Base-by-base conservation (phyloP, 2,113 vertebrate genomes). In the Leucosticte australis region DNA sequence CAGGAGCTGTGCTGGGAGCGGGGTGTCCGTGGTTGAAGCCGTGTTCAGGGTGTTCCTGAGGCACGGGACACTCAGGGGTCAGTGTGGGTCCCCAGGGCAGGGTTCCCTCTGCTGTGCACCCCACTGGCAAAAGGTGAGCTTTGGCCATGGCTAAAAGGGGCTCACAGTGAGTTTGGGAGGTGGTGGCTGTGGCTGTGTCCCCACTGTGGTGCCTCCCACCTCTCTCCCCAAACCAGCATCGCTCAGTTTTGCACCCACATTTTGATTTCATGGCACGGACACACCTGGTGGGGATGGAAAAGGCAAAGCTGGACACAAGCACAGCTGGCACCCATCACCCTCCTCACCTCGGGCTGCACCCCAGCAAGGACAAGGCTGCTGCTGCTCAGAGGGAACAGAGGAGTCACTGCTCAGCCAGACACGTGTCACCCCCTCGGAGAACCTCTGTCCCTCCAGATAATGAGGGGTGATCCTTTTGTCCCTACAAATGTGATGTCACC, bases 1-100 rank as follows among this genome's bases (percentile, higher is more conserved):
- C 63, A 59, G 87, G 74, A 84, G 87, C 60, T 15, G 41, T 26
- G 57, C 60, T 17, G 83, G 60, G 28, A 89, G 69, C 31, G 1
- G 52, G 53, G 30, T 52, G 60, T 52, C 44, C 2, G 2, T 39
- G 26, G 1, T 11, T 18, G 2, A 0, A 8, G 37, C 63, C 4
- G 0, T 1, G 0, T n/a, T 47, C 12, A 9, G 21, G 4, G 6
- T 10, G 0, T 71, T 79, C 8, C 57, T 12, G 17, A 42, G 64
- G 62, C 76, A 8, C 10, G 0, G 83, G 47, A 4, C 41, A 2
- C 33, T 0, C 5, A 9, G 39, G 41, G 81, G 7, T 41, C 83
- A 6, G 10, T 1, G 33, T 9, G n/a, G 60, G 13, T n/a, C 24
- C 30, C 27, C 2, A 1, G 24, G 59, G 28, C 6, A 0, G 10